Evolutionary conservation across 2,888 invertebrate genomes (phyloP).

Genomic region (Melanostoma scalare): DNA sequence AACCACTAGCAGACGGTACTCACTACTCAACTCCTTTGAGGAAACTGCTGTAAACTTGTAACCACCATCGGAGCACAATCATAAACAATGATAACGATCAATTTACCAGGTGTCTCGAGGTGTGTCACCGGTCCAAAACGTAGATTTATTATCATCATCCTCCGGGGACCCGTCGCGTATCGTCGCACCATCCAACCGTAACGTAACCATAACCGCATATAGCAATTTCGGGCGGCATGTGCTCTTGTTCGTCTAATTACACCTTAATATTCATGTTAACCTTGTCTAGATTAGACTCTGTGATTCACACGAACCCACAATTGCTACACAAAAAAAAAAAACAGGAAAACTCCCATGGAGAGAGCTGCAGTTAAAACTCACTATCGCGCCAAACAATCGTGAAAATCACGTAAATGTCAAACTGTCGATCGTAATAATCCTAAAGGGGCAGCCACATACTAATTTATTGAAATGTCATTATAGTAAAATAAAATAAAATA

Average conservation of each 20-base stretch:
- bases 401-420: slow-evolving; percentile 58
- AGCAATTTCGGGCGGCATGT: slow-evolving; percentile 26
- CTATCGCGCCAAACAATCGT: background rate
- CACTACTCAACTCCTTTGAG: slow-evolving; percentile 28
- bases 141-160: slow-evolving; percentile 51
- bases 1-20: slow-evolving; percentile 32
- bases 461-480: slow-evolving; percentile 65
- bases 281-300: slow-evolving; percentile 31
- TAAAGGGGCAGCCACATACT: slow-evolving; percentile 47
- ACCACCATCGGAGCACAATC: slow-evolving; percentile 38
- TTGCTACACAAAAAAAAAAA: background rate
- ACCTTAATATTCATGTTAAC: slow-evolving; percentile 52
- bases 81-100: slow-evolving; percentile 70
- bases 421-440: slow-evolving; percentile 49
- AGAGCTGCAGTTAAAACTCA: background rate
- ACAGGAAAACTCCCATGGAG: background rate
- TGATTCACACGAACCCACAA: slow-evolving; percentile 2
- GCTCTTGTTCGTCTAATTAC: slow-evolving; percentile 41
- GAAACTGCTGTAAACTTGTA: slow-evolving; percentile 46
- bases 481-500: no score
- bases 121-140: slow-evolving; percentile 58
- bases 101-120: slow-evolving; percentile 65
- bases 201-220: slow-evolving; percentile 4
- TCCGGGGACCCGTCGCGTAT: background rate
- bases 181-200: background rate